Evolutionary conservation across 2,797 vertebrate species (phyloP).

Genomic region (Acropternis orthonyx): DNA sequence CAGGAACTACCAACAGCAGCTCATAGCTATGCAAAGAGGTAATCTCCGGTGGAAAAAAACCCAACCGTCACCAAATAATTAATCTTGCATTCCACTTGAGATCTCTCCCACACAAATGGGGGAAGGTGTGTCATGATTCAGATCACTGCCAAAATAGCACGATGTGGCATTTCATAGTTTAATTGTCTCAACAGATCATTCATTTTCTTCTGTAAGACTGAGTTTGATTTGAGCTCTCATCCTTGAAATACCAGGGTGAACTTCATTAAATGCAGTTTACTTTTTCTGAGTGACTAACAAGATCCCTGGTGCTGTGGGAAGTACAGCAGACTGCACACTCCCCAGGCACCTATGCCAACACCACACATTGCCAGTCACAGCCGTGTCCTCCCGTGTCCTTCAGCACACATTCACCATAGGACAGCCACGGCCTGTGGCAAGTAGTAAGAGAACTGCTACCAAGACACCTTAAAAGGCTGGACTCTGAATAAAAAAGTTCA

Average conservation of each 20-base stretch:
- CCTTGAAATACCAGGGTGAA: not conserved
- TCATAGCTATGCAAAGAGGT: constrained; percentile 20
- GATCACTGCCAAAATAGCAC: constrained; percentile 50
- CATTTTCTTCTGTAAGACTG: not conserved
- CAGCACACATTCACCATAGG: not conserved
- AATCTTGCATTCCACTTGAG: constrained; percentile 39
- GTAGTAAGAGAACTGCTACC: not conserved
- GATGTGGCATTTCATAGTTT: not conserved
- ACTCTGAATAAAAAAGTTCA: not conserved
- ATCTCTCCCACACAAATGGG: constrained; percentile 43
- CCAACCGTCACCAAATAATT: constrained; percentile 10
- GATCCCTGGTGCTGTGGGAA: not conserved
- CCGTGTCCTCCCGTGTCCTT: not conserved
- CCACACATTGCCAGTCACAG: accelerated
- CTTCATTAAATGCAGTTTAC: not conserved
- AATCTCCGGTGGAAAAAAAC: not conserved
- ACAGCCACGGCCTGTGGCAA: not conserved
- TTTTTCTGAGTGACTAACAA: not conserved
- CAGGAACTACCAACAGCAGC: not conserved
- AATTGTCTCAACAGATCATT: constrained; percentile 33
- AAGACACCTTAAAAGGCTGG: not conserved
- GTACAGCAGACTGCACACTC: not conserved
- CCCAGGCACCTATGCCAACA: not conserved
- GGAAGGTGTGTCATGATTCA: constrained; percentile 53
- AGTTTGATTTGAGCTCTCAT: not conserved